Evolutionary conservation across 1,140 invertebrate species (phyloP), one percentile per base, ranked within the genome.

Genomic region (Mactra quadrangularis): DNA sequence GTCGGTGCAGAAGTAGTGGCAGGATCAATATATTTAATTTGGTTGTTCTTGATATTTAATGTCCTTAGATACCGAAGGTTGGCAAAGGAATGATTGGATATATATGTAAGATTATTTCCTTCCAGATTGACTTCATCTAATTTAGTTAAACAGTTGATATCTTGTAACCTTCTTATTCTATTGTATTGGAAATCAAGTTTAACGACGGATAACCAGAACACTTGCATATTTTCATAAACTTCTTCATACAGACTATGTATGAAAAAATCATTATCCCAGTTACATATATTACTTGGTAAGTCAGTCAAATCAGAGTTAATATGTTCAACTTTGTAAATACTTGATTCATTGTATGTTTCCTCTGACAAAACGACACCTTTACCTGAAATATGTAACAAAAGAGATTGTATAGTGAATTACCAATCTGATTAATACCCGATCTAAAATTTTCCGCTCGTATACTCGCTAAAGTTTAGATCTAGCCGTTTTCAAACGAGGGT

Each of bases 241-340:
- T 68, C 15, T 19, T 15, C 22, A 52, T 53, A 64, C 25, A 27
- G 22, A 55, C 25, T 29, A 22, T 41, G 9, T 41, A 68, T 11
- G n/a, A 6, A 6, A 33, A 27, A 15, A 31, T 79, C 76, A 9
- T 52, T 66, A 35, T 79, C 62, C 76, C 76, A 79, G 52, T 66
- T 27, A 57, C 76, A 79, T 3, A 79, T 33, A 35, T 79, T 66
- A 68, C 76, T 68, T 41, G 76, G 76, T 22, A 79, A 53, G 29
- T 79, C 76, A 66, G 60, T 79, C 62, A 79, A 68, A 13, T 55
- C 47, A 35, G 45, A 50, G 25, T 41, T 6, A 6, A 4, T 22
- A 27, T 79, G 62, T 27, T 68, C 62, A 50, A 79, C 33, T 45
- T 38, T 79, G 50, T 79, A 79, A 2, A 68, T 50, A 41, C 38